Evolutionary conservation across 2,888 invertebrate species (phyloP), one percentile per base, ranked within the genome.

Genomic region (Venusia cambrica): DNA sequence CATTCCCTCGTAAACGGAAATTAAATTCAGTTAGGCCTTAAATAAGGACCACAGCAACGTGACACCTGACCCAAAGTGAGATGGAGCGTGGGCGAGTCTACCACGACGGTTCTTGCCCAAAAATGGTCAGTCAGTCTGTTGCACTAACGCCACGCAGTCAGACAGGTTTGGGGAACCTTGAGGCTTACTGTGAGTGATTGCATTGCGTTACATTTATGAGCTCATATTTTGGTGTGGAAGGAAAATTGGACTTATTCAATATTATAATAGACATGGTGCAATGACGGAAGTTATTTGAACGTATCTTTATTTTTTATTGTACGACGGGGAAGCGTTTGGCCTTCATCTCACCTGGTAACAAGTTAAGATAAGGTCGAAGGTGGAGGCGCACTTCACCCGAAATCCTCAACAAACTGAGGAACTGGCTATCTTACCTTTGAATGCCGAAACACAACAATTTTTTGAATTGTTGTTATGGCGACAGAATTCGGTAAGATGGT

Each of bases 31-130:
- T 6, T 15, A 10, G 5, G n/a, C 17, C 4, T n/a, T 10, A 20
- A 20, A 28, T 7, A 28, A 12, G 18, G 12, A 22, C 4, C 17
- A 30, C 22, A 6, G 4, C 3, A 12, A 8, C 25, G 3, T 13
- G 19, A 12, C 3, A 30, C 14, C 15, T 25, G 25, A 12, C 36
- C 29, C 25, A 25, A 24, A 20, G 35, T 28, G 29, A 33, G 33
- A 25, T 24, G 15, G 11, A 0, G 25, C 30, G 39, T 39, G 30
- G 39, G 34, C 34, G 29, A 20, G 39, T 34, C 39, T 34, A 9
- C 30, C 16, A 5, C 21, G 5, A 4, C 15, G n/a, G 24, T 17
- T 21, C 21, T 17, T 21, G 26, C 11, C 34, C 39, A 26, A 34
- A 39, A 30, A 39, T 26, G 39, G 39, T 11, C 4, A n/a, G 21